Conservation (phyloP, 2,113 vertebrate species). For the Tupaia chinensis region DNA sequence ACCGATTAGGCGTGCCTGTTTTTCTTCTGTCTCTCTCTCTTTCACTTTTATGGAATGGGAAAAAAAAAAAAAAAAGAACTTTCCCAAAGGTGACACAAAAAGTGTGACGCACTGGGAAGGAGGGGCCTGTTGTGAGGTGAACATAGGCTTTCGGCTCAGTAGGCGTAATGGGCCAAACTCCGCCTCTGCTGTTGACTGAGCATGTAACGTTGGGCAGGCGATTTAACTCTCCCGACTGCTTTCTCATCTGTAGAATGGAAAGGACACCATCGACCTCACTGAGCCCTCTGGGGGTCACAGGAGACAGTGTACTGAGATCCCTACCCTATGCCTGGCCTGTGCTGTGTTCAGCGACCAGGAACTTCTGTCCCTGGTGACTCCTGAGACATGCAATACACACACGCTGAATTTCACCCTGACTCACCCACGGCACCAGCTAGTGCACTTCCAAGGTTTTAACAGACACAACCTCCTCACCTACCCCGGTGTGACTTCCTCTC, state of each 20-base stretch:
- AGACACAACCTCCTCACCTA: background rate
- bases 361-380: background rate
- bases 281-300: background rate
- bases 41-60: too few species aligned
- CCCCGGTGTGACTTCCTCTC: too few species aligned
- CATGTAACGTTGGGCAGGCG: background rate
- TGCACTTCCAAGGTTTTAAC: background rate
- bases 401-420: background rate
- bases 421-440: background rate
- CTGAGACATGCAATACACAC: rapidly evolving
- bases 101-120: background rate
- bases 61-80: too few species aligned
- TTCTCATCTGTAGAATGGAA: background rate
- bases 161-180: background rate
- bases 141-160: background rate
- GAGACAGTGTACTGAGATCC: background rate
- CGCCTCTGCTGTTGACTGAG: background rate
- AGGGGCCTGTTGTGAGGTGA: rapidly evolving
- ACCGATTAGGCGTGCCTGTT: too few species aligned
- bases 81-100: background rate
- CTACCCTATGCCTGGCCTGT: rapidly evolving
- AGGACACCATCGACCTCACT: background rate
- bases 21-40: too few species aligned
- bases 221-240: background rate
- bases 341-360: background rate